Conservation (phyloP, 2,888 invertebrate genomes). For the Latrodectus elegans region DNA sequence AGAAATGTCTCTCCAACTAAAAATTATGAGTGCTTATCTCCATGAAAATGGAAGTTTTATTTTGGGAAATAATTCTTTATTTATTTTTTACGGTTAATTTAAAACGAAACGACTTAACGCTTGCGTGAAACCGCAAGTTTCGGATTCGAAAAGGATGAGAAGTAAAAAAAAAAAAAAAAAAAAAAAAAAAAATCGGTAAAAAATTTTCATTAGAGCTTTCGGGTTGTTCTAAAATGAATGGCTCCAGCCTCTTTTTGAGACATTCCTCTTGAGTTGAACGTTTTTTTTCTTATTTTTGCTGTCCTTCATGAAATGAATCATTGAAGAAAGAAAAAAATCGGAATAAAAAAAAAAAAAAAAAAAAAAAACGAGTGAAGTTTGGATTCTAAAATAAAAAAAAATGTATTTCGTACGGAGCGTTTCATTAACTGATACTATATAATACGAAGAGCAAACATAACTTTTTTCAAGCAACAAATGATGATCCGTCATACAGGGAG, state of each 20-base stretch:
- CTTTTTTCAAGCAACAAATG: constrained; percentile 33
- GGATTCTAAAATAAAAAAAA: neutral
- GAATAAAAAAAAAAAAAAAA: neutral
- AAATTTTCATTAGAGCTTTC: constrained; percentile 6
- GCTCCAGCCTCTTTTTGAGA: constrained; percentile 3
- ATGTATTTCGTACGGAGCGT: constrained; percentile 3
- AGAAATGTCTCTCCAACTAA: neutral
- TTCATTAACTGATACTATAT: constrained; percentile 45
- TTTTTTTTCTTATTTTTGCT: neutral
- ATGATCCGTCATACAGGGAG: constrained; percentile 28
- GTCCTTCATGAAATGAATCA: neutral
- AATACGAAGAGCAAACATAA: constrained; percentile 24
- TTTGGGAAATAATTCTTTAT: neutral
- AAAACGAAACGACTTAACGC: constrained; percentile 5
- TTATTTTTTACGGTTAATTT: constrained; percentile 2
- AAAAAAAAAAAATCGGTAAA: constrained; percentile 3
- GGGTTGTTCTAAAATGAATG: constrained; percentile 2
- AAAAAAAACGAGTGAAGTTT: neutral
- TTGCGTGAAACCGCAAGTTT: constrained; percentile 1
- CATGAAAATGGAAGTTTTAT: neutral
- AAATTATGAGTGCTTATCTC: neutral
- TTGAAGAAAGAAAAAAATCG: constrained; percentile 5
- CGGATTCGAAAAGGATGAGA: neutral
- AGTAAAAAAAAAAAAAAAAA: constrained; percentile 4
- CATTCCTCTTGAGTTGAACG: neutral